Percentiles rank a stretch among this genome's conserved stretches.
Evolutionary conservation across 2,888 invertebrate genomes (phyloP).

Genomic region (Nemotelus pantherinus): DNA sequence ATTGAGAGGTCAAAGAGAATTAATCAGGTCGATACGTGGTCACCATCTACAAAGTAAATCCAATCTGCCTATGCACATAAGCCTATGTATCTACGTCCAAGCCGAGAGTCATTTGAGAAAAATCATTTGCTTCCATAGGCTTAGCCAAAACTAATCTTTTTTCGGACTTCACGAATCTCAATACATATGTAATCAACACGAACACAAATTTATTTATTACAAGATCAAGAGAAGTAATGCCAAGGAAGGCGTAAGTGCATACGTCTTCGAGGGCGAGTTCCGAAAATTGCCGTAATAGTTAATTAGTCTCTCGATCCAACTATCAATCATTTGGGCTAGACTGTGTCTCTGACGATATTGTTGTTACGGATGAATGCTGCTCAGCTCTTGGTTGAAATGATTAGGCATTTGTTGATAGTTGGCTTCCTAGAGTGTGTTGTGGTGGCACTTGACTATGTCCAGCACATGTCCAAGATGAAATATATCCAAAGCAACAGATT

Average conservation of each 20-base stretch:
- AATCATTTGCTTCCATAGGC: too few relatives aligned
- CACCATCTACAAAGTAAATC: too few relatives aligned
- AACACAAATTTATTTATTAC: too few relatives aligned
- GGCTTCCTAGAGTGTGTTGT: slow-evolving; percentile 13
- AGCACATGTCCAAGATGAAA: slow-evolving; percentile 25
- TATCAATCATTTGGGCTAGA: slow-evolving; percentile 37
- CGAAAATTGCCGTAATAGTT: slow-evolving; percentile 26
- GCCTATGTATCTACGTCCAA: too few relatives aligned
- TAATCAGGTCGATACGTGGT: too few relatives aligned
- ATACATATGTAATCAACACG: too few relatives aligned
- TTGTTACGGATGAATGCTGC: slow-evolving; percentile 31
- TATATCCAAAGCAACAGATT: slow-evolving; percentile 19
- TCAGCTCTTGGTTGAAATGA: slow-evolving; percentile 29
- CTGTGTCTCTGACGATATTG: slow-evolving; percentile 31
- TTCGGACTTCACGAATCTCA: too few relatives aligned
- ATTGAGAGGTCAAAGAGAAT: too few relatives aligned
- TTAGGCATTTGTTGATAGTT: slow-evolving; percentile 37
- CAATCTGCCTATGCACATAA: too few relatives aligned
- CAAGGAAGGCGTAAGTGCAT: background rate
- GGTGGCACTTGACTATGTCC: slow-evolving; percentile 29
- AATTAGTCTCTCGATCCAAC: slow-evolving; percentile 37
- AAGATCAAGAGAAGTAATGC: too few relatives aligned
- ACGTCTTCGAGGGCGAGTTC: slow-evolving; percentile 15
- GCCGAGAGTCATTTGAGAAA: too few relatives aligned
- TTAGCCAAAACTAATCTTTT: too few relatives aligned